Percentiles rank a stretch among this genome's conserved stretches.
Conservation (phyloP, 2,113 vertebrate genomes). For the Ariopsis seemanni region DNA sequence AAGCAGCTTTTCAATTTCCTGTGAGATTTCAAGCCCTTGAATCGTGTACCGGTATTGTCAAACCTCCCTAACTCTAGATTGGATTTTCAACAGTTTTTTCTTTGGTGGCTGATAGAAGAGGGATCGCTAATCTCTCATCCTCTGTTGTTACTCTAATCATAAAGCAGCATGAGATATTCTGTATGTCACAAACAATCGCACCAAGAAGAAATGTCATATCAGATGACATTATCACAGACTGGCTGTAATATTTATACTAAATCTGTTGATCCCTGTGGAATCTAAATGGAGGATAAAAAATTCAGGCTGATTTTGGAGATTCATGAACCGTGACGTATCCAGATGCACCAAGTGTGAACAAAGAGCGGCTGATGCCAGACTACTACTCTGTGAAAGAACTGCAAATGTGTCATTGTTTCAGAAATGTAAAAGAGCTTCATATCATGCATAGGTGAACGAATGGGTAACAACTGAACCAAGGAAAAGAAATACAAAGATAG, state of each 20-base stretch:
- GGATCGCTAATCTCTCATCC: not conserved
- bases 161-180: not conserved
- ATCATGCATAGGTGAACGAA: not conserved
- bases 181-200: not conserved
- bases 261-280: not conserved
- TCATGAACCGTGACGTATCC: not conserved
- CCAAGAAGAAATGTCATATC: not conserved
- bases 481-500: not conserved
- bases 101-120: not conserved
- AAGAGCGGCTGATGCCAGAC: not conserved
- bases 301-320: not conserved
- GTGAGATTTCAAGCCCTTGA: slow-evolving; percentile 22
- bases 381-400: not conserved
- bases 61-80: not conserved
- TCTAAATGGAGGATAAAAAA: not conserved
- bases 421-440: not conserved
- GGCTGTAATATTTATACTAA: slow-evolving; percentile 9
- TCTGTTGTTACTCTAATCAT: not conserved
- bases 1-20: slow-evolving; percentile 26
- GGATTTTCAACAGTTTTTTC: slow-evolving; percentile 21
- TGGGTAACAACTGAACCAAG: not conserved
- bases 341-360: not conserved
- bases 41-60: not conserved
- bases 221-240: not conserved
- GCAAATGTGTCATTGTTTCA: not conserved